Evolutionary conservation across 1,140 invertebrate genomes (phyloP).

Genomic region (Atta colombica): DNA sequence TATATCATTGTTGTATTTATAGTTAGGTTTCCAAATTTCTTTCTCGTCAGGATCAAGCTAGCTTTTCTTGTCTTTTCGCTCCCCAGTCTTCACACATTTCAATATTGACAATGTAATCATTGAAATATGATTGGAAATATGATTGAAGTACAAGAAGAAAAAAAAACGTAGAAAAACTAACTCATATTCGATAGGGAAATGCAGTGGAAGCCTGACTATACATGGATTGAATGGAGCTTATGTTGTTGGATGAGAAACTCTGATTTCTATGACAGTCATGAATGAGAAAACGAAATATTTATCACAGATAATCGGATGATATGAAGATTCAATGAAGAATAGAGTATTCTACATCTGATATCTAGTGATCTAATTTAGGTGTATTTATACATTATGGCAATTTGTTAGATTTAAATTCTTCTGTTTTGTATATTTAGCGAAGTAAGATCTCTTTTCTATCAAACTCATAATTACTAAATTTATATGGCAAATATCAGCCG

Average conservation of each 20-base stretch:
- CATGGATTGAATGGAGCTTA: constrained; percentile 73
- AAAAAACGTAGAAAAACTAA: constrained; percentile 14
- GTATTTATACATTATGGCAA: not conserved
- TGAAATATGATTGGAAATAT: not conserved
- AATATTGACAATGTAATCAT: not conserved
- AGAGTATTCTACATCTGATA: not conserved
- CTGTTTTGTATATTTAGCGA: not conserved
- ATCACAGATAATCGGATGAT: not conserved
- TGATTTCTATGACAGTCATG: not conserved
- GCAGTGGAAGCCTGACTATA: not conserved
- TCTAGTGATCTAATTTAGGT: constrained; percentile 5
- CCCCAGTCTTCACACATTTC: not conserved
- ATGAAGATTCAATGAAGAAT: not conserved
- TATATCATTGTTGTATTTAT: constrained; percentile 77
- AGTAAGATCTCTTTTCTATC: constrained; percentile 9
- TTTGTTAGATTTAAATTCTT: constrained; percentile 3
- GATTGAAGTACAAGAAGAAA: not conserved
- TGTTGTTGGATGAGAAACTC: constrained; percentile 46
- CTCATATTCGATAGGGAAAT: not conserved
- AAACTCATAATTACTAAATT: not conserved
- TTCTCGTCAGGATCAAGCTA: not conserved
- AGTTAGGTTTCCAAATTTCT: constrained; percentile 6
- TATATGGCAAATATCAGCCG: not conserved
- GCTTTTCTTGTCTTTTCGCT: not conserved
- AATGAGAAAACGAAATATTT: constrained; percentile 21